phyloP scores from a whole-genome alignment of 2,888 invertebrate genomes.

The Apodemia duryi region DNA sequence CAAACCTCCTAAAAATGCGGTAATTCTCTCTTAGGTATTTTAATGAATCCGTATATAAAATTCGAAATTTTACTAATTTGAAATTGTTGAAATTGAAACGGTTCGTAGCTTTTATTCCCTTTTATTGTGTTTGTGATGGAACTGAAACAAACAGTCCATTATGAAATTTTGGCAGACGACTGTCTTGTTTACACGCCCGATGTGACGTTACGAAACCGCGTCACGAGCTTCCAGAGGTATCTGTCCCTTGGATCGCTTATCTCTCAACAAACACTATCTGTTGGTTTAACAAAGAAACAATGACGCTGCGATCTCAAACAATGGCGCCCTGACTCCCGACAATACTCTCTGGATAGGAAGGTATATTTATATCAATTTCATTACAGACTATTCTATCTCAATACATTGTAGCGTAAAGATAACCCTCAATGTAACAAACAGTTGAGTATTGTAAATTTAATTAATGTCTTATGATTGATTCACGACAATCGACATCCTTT shows the following conservation, averaged over 20 bases:
- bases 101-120: not conserved
- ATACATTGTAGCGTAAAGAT: not conserved
- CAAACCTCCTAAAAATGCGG: no score
- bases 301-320: constrained; percentile 49
- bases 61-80: no score
- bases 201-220: constrained; percentile 17
- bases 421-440: no score
- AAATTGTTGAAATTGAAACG: not conserved
- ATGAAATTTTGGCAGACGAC: not conserved
- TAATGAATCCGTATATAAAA: no score
- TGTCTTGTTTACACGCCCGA: not conserved
- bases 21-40: no score
- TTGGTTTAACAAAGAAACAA: constrained; percentile 54
- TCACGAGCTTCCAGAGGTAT: constrained; percentile 25
- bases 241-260: constrained; percentile 34
- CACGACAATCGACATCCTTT: no score
- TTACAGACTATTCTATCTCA: not conserved
- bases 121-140: not conserved
- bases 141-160: not conserved
- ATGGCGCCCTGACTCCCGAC: constrained; percentile 38
- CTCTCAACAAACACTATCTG: constrained; percentile 41
- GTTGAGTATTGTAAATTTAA: no score
- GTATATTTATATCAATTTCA: constrained; percentile 1
- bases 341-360: constrained; percentile 1
- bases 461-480: no score